A percentile compares a stretch with the other conserved stretches of the same genome.
Conservation (phyloP, 1,140 invertebrate genomes). For the Drosophila carrolli region DNA sequence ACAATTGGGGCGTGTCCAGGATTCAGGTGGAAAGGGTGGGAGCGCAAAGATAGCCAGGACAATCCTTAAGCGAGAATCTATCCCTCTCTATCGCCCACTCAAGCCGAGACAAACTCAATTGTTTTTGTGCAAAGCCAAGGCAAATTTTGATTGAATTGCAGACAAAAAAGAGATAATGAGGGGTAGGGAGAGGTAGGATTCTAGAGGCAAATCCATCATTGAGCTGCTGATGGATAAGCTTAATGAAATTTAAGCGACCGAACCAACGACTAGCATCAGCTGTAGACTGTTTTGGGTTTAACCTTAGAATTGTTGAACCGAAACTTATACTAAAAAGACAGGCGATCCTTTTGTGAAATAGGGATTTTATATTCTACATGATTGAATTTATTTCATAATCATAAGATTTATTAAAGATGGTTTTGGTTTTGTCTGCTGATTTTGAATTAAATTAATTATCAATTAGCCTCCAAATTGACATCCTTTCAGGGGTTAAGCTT, state of each 20-base stretch:
- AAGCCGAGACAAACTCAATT: constrained; percentile 61
- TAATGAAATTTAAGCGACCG: constrained; percentile 56
- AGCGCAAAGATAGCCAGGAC: constrained; percentile 18
- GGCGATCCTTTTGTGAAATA: too few relatives aligned
- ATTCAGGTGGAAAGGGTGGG: constrained; percentile 15
- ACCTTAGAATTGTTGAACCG: not conserved
- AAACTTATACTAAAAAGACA: not conserved
- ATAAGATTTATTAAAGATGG: too few relatives aligned
- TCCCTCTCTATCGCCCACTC: constrained; percentile 19
- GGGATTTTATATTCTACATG: too few relatives aligned
- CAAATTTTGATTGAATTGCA: constrained; percentile 78
- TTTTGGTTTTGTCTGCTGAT: not conserved
- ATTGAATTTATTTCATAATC: too few relatives aligned
- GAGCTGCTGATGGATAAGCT: constrained; percentile 67
- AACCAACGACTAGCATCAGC: not conserved
- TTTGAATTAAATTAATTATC: constrained; percentile 1
- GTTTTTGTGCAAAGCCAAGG: constrained; percentile 68
- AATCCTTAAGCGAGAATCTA: constrained; percentile 47
- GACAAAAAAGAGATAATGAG: constrained; percentile 51
- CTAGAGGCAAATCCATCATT: constrained; percentile 4
- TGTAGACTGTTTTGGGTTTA: not conserved
- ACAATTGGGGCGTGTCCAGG: constrained; percentile 77
- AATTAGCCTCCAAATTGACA: not conserved
- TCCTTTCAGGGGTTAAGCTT: constrained; percentile 17
- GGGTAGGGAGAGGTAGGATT: constrained; percentile 4